Evolutionary conservation across 35 echinoderm and acorn worm genomes (phyloP), one percentile per base, ranked within the genome.

Genomic region (Chiridota heheva): DNA sequence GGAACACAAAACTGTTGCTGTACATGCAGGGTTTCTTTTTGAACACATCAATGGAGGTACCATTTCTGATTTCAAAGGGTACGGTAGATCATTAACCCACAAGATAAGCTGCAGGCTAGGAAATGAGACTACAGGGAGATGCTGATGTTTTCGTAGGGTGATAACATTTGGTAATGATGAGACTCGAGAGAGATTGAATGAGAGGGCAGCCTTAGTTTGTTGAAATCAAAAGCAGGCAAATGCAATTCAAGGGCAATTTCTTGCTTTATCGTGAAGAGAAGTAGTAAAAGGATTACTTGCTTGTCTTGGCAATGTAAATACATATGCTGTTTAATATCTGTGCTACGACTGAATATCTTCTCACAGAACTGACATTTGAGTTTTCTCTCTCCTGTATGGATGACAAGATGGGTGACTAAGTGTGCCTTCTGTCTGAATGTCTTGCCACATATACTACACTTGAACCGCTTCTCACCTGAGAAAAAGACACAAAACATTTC

Each of bases 371-470:
- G 73, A 55, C 91, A 96, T 46, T 96, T 89, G 13, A 96, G 74
- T 16, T 80, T 84, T 46, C 81, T 90, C 81, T 96, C 87, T 29
- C 91, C 91, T 44, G 91, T 90, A 56, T 96, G 91, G 10, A 59
- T 86, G 0, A 89, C 76, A 55, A 80, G 66, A 66, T 96, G 91
- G 10, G 91, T 67, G 8, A 66, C 42, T 24, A 96, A 49, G 55
- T 96, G 91, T 7, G 72, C 72, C 73, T 96, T 96, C 67, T 96
- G 91, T 25, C 93, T 65, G 57, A 96, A 96, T 20, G 59, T 40
- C 78, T 87, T 96, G 25, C 72, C 44, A 67, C 93, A 96, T 1
- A 87, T 26, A 42, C 53, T 42, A 33, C 93, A 96, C 25, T 76
- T 61, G 61, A 87, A 96, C 22, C 49, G 41, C 71, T 96, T 96